Evolutionary conservation across 1,140 invertebrate species (phyloP), one percentile per base, ranked within the genome.

Genomic region (Holotrichia oblita): DNA sequence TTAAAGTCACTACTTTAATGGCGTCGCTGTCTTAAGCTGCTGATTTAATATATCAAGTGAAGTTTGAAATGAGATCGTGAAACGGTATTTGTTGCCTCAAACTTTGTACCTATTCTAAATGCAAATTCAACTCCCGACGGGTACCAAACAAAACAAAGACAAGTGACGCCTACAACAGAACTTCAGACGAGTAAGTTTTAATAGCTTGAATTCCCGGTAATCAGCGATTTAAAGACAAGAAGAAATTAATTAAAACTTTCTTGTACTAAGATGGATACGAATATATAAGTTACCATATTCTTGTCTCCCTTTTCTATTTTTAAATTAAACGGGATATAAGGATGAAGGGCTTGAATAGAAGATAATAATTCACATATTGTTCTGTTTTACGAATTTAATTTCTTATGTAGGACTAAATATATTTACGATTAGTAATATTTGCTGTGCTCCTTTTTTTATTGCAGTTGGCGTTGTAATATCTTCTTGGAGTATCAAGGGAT

Each of bases 51-150:
- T 76, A 76, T 76, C 76, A 72, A 79, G 61, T 69, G 27, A 77
- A 80, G 74, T 81, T 80, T 78, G 74, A 78, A 81, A 80, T 81
- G 75, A 79, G 79, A 81, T 73, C 77, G 79, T 79, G 55, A 73
- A 79, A 40, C 40, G 12, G 64, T 77, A 77, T 80, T 80, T 77
- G 79, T 79, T 81, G 80, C 78, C 73, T 77, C 77, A 76, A 80
- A 81, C 61, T 81, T 80, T 80, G 81, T 81, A 81, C 81, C 81
- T 80, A 81, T 74, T 81, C 79, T 81, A 81, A 81, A 81, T 80
- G 81, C 79, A 81, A 81, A 81, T 81, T 79, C 79, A 80, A 76
- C 77, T 69, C 42, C 77, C 77, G 40, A n/a, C 27, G 34, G 74
- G 44, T 34, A 2, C 40, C 74, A 76, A 81, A 78, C 80, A 81